Conservation (phyloP, 2,113 vertebrate genomes). For the Garra rufa region DNA sequence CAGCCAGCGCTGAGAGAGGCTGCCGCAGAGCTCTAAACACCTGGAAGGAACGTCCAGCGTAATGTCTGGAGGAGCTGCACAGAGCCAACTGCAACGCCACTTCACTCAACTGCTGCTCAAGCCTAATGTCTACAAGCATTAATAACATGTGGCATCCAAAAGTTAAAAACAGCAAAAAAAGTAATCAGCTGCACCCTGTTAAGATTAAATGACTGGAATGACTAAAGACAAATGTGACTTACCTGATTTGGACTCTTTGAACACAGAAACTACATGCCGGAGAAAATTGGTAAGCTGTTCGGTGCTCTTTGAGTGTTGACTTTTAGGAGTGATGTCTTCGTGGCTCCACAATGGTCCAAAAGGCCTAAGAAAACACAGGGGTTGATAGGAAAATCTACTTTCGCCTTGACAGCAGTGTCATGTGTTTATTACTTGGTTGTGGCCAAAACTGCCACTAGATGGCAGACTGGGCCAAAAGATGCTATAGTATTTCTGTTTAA, state of each 20-base stretch:
- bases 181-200: background rate
- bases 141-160: background rate
- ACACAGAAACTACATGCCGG: slow-evolving; percentile 91
- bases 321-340: slow-evolving; percentile 97
- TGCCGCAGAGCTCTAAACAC: slow-evolving; percentile 94
- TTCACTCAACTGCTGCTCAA: slow-evolving; percentile 94
- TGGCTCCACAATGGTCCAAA: slow-evolving; percentile 95
- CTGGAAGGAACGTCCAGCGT: slow-evolving; percentile 95
- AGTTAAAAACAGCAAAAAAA: slow-evolving; percentile 35
- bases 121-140: slow-evolving; percentile 54
- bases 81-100: slow-evolving; percentile 95
- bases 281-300: slow-evolving; percentile 96
- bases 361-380: slow-evolving; percentile 46
- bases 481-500: too few species aligned
- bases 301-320: slow-evolving; percentile 92
- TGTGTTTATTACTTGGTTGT: background rate
- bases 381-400: background rate
- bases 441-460: slow-evolving; percentile 34
- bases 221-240: slow-evolving; percentile 1
- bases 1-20: slow-evolving; percentile 89
- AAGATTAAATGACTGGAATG: background rate
- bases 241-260: slow-evolving; percentile 96
- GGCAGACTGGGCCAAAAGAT: background rate
- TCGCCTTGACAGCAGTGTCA: background rate
- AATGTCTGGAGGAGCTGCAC: slow-evolving; percentile 95